Base-by-base conservation (phyloP, 1,140 invertebrate genomes). In the Melanaphis sacchari region DNA sequence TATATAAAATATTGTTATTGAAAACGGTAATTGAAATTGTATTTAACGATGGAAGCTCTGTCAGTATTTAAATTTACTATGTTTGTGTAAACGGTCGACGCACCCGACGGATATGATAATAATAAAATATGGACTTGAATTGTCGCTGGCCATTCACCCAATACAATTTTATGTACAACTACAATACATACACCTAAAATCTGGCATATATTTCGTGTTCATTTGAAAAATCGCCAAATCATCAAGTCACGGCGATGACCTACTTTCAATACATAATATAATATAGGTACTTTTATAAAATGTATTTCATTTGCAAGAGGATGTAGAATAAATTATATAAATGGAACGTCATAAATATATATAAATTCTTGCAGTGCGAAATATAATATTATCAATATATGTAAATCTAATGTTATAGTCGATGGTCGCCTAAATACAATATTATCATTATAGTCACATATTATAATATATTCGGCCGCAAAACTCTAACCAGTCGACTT, bases 291-390 rank as follows among this genome's bases (percentile, higher is more conserved):
- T 76, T 76, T 76, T 76, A 76, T 76, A 76, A 76, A n/a, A 84
- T 41, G 38, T 36, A 88, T 46, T 88, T 88, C 21, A 88, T 46
- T 88, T 46, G n/a, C 43, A 49, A 88, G 18, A 88, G 85, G 85
- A 88, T 88, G 11, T 88, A n/a, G 85, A 88, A 88, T 88, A 88
- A 22, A 88, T 88, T 88, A 49, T 88, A 22, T 6, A 46, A n/a
- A 87, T 26, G 40, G 31, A 15, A 87, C 84, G 59, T 76, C n/a
- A 76, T n/a, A 76, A 76, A 76, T 76, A 76, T 76, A 87, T 87
- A 87, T 46, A 49, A 88, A 88, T 88, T 8, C 41, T 88, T 24
- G 26, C 40, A 76, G 59, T 76, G 31, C 41, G 24, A 40, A 88
- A 49, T 43, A 88, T 7, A 88, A 22, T 88, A 85, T 43, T 85